Percentiles rank a stretch among this genome's conserved stretches.
These are phyloP conservation scores for Andrena camellia DNA, from an alignment of 2,888 invertebrate genomes.

Conservation along the genomic window DNA sequence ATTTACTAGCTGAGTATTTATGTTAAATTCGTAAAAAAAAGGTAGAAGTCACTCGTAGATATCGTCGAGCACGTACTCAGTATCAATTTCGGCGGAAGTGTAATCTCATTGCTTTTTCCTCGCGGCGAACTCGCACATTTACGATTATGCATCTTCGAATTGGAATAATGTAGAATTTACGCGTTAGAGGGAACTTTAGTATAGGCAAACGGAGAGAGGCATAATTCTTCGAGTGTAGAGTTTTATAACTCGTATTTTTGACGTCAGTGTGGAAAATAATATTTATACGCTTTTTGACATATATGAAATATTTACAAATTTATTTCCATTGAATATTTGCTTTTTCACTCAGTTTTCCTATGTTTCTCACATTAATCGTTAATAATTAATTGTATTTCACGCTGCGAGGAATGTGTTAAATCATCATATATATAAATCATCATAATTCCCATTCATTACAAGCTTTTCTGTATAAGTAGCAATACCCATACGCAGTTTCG, in stretches of 20 bases:
- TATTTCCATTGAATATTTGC: background rate
- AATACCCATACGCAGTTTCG: too few relatives aligned
- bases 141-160: conserved; percentile 4
- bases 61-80: background rate
- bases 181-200: background rate
- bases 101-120: conserved; percentile 4
- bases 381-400: too few relatives aligned
- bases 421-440: too few relatives aligned
- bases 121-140: conserved; percentile 6
- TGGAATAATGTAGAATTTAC: conserved; percentile 11
- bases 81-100: conserved; percentile 1
- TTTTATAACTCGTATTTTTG: conserved; percentile 1
- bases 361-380: background rate
- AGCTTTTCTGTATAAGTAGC: too few relatives aligned
- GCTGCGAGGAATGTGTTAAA: too few relatives aligned
- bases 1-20: background rate
- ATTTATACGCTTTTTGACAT: background rate
- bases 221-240: conserved; percentile 1
- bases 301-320: background rate
- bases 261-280: background rate
- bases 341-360: background rate
- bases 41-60: background rate
- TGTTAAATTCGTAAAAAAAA: conserved; percentile 1
- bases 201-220: background rate
- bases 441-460: too few relatives aligned